Percentiles rank a stretch among this genome's conserved stretches.
Evolutionary conservation across 2,888 invertebrate genomes (phyloP).

Genomic region (Napeogenes inachia): DNA sequence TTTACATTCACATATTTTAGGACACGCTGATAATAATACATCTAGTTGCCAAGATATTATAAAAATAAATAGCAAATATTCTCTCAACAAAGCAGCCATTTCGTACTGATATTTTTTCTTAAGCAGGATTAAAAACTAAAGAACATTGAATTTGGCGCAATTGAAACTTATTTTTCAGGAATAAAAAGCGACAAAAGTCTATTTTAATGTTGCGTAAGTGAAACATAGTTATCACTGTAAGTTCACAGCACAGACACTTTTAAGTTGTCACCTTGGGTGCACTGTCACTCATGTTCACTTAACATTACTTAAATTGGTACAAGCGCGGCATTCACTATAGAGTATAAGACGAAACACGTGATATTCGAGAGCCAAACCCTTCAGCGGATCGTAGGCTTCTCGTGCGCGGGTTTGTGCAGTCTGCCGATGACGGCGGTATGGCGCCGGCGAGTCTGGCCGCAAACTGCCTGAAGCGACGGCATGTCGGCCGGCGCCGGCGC

Average conservation of each 20-base stretch:
- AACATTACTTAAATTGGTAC: slow-evolving; percentile 31
- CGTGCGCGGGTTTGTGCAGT: slow-evolving; percentile 30
- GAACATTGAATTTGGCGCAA: slow-evolving; percentile 50
- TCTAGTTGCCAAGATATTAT: slow-evolving; percentile 57
- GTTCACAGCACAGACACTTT: slow-evolving; percentile 56
- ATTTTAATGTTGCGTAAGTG: slow-evolving; percentile 43
- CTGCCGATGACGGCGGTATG: slow-evolving; percentile 52
- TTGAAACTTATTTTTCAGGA: slow-evolving; percentile 43
- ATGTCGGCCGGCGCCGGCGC: slow-evolving; percentile 71
- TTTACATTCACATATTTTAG: slow-evolving; percentile 51
- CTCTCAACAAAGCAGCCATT: slow-evolving; percentile 61
- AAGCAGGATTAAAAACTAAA: slow-evolving; percentile 63
- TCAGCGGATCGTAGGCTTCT: slow-evolving; percentile 28
- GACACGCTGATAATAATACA: slow-evolving; percentile 53
- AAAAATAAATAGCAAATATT: slow-evolving; percentile 57
- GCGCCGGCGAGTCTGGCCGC: slow-evolving; percentile 64
- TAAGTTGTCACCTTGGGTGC: slow-evolving; percentile 43
- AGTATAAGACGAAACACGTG: slow-evolving; percentile 17
- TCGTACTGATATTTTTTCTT: slow-evolving; percentile 42
- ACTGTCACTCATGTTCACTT: slow-evolving; percentile 50
- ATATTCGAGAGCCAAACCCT: slow-evolving; percentile 33
- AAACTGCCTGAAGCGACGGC: slow-evolving; percentile 55
- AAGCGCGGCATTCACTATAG: slow-evolving; percentile 4
- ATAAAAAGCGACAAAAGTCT: slow-evolving; percentile 41
- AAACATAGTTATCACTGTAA: slow-evolving; percentile 53